Percentiles rank a stretch among this genome's conserved stretches.
Conservation (phyloP, 2,888 invertebrate species). For the Nephrotoma appendiculata region DNA sequence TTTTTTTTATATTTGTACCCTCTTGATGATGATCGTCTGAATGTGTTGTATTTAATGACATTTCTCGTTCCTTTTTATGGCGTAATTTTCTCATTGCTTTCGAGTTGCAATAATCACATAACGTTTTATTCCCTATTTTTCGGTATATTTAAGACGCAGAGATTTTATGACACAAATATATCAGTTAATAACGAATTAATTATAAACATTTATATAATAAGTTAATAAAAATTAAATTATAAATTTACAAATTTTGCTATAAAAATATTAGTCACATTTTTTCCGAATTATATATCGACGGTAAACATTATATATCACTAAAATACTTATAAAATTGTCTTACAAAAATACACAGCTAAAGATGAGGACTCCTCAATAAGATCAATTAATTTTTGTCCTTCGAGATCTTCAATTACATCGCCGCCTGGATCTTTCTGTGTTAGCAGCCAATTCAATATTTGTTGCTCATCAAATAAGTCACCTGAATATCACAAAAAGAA, state of each 20-base stretch:
- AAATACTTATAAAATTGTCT: conserved; percentile 30
- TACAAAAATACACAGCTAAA: conserved; percentile 85
- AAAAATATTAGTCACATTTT: neutral
- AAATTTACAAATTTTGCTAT: neutral
- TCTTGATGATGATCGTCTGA: conserved; percentile 21
- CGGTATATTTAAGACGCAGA: conserved; percentile 12
- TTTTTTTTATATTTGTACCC: conserved; percentile 14
- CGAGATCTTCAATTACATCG: conserved; percentile 77
- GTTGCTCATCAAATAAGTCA: conserved; percentile 74
- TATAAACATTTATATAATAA: neutral
- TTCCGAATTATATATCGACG: neutral
- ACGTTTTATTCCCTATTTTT: conserved; percentile 72
- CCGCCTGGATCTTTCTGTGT: conserved; percentile 86
- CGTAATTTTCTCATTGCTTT: conserved; percentile 55
- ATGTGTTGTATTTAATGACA: conserved; percentile 34
- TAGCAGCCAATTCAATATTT: conserved; percentile 77
- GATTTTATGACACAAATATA: neutral
- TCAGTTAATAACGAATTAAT: neutral
- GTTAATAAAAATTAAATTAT: neutral
- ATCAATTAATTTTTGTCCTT: conserved; percentile 61
- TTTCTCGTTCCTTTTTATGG: conserved; percentile 45
- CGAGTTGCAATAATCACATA: conserved; percentile 72
- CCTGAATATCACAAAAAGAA: conserved; percentile 33
- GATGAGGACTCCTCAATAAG: conserved; percentile 68
- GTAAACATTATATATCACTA: neutral